Evolutionary conservation across 2,888 invertebrate genomes (phyloP), one percentile per base, ranked within the genome.

Genomic region (Melieria omissa): DNA sequence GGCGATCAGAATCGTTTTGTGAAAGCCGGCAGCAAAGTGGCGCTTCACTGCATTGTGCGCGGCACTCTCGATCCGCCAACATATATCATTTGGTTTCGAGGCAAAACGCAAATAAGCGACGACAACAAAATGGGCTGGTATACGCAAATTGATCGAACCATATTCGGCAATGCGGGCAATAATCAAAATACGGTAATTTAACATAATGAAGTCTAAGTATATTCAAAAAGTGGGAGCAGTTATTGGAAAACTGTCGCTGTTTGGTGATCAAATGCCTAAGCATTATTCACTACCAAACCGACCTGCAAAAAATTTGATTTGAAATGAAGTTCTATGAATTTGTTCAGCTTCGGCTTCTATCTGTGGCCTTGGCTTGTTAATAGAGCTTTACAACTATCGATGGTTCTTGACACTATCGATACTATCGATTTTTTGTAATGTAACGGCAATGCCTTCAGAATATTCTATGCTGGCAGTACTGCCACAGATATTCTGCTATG

Each of bases 81-180:
- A 75, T 96, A 95, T 88, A 95, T 97, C 82, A 96, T 96, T 89
- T 97, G 96, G 96, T 96, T 95, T 88, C 95, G 95, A 14, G 86
- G 85, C 63, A 81, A 85, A 74, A 83, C 82, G 60, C 87, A 87
- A 78, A 82, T 87, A 8, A 81, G 80, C 69, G 82, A 85, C 16
- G 84, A 84, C 61, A 86, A 86, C 64, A 82, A 80, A 65, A 79
- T 80, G 16, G 86, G 87, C 52, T 87, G 86, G 86, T 84, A 84
- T 70, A 86, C 85, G 45, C 84, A 87, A 77, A 78, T 87, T 58
- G 86, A 86, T 79, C 81, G 85, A 0, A 84, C 84, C 73, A 85
- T 85, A 44, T 84, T 86, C 70, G 85, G 85, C 58, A 83, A 82
- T 67, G 81, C 80, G 44, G 82, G 81, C 45, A 84, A 86, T 78